Evolutionary conservation across 2,888 invertebrate genomes (phyloP).

Genomic region (Harmothoe impar): DNA sequence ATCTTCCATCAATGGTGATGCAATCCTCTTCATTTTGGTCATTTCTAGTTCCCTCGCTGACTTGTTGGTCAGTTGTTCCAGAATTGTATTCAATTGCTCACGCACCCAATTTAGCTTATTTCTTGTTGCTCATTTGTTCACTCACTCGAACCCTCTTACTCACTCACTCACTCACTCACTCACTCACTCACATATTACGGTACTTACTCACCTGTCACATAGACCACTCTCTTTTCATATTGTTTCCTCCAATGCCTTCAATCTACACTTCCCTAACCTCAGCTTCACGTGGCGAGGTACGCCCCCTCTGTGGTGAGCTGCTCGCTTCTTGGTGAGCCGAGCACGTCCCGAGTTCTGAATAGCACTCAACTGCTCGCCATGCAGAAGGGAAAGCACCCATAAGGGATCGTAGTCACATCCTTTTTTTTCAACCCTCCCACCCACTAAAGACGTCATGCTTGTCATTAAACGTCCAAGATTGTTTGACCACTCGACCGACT

Average conservation of each 20-base stretch:
- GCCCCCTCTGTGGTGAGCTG: not conserved
- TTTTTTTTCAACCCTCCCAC: not conserved
- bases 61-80: not conserved
- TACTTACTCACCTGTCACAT: not conserved
- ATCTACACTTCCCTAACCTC: too few species aligned
- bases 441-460: too few species aligned
- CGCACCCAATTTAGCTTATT: too few species aligned
- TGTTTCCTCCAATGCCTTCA: too few species aligned
- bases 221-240: not conserved
- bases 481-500: too few species aligned
- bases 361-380: not conserved
- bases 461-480: too few species aligned
- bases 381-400: not conserved
- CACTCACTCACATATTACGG: not conserved
- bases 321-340: not conserved
- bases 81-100: too few species aligned
- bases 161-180: not conserved
- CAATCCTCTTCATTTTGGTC: conserved; percentile 39
- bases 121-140: too few species aligned
- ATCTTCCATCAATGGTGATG: not conserved
- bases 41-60: not conserved
- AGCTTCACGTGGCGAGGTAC: not conserved
- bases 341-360: not conserved
- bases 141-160: not conserved
- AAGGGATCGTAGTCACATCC: not conserved